These are phyloP conservation scores for Pseudobourletiella spinata DNA, from an alignment of 1,140 invertebrate species.

Conservation along the genomic window DNA sequence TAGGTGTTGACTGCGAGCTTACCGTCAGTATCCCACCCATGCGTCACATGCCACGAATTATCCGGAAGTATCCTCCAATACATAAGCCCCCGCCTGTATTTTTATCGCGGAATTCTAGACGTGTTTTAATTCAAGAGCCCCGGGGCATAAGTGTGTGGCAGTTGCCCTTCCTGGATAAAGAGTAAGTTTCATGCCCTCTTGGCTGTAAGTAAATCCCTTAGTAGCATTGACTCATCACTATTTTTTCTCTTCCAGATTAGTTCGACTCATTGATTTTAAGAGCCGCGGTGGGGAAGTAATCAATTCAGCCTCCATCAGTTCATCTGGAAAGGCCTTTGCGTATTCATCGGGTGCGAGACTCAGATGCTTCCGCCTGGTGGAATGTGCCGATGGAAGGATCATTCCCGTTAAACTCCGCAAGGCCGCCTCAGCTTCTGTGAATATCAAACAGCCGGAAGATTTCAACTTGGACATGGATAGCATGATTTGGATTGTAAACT, in stretches of 20 bases:
- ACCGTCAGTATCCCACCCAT: constrained; percentile 26
- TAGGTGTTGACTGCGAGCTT: constrained; percentile 29
- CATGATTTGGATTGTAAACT: constrained; percentile 5
- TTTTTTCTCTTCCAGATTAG: constrained; percentile 10
- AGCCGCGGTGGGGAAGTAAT: constrained; percentile 10
- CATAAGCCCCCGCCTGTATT: background rate
- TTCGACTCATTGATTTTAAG: constrained; percentile 24
- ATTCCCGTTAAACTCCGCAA: background rate
- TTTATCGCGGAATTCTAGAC: background rate
- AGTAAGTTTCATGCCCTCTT: no score
- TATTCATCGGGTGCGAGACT: constrained; percentile 18
- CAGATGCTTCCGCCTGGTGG: constrained; percentile 7
- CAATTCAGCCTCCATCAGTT: constrained; percentile 17
- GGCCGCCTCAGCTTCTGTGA: background rate
- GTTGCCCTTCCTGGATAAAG: constrained; percentile 18
- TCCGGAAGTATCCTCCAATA: constrained; percentile 32
- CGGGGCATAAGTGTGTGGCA: constrained; percentile 24
- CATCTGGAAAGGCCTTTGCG: constrained; percentile 16
- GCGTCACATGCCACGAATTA: constrained; percentile 12
- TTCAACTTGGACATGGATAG: background rate
- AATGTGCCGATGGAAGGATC: background rate
- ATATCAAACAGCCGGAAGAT: background rate
- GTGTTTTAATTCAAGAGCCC: constrained; percentile 16
- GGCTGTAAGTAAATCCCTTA: no score
- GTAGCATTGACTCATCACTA: no score